Evolutionary conservation across 2,888 invertebrate genomes (phyloP).

Genomic region (Chirona hameri): DNA sequence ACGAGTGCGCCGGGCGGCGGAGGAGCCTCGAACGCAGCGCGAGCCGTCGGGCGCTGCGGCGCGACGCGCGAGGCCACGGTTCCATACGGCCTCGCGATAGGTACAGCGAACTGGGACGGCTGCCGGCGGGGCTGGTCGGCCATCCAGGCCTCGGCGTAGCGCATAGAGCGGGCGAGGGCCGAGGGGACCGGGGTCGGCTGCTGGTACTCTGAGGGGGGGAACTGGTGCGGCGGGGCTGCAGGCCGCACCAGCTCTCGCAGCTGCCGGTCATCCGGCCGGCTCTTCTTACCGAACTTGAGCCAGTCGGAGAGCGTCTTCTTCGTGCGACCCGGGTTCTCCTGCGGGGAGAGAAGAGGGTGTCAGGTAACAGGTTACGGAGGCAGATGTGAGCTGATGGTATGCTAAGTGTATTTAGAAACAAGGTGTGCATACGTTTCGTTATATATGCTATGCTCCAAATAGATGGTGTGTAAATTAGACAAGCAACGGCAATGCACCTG

Average conservation of each 20-base stretch:
- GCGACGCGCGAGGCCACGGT: background rate
- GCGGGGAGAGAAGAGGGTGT: background rate
- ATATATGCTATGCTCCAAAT: too few relatives aligned
- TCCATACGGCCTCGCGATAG: background rate
- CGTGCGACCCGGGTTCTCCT: conserved; percentile 33
- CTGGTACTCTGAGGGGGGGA: background rate
- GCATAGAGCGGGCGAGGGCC: conserved; percentile 76
- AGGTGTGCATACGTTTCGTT: too few relatives aligned
- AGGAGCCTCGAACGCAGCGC: background rate
- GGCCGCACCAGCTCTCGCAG: conserved; percentile 11
- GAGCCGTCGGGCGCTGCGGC: background rate
- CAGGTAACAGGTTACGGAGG: background rate
- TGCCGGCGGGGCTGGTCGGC: conserved; percentile 49
- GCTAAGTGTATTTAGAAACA: too few relatives aligned
- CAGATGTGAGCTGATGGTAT: background rate
- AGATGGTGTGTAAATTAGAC: too few relatives aligned
- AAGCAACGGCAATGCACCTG: background rate
- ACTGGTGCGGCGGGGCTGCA: background rate
- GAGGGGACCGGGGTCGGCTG: conserved; percentile 53
- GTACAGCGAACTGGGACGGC: conserved; percentile 5
- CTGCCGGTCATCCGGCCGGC: background rate
- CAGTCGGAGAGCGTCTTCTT: conserved; percentile 40
- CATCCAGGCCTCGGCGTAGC: conserved; percentile 79
- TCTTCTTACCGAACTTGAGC: conserved; percentile 35
- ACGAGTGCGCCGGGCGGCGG: background rate